Conservation (phyloP, 2,888 invertebrate species). For the Glyphotaelius pellucidus region DNA sequence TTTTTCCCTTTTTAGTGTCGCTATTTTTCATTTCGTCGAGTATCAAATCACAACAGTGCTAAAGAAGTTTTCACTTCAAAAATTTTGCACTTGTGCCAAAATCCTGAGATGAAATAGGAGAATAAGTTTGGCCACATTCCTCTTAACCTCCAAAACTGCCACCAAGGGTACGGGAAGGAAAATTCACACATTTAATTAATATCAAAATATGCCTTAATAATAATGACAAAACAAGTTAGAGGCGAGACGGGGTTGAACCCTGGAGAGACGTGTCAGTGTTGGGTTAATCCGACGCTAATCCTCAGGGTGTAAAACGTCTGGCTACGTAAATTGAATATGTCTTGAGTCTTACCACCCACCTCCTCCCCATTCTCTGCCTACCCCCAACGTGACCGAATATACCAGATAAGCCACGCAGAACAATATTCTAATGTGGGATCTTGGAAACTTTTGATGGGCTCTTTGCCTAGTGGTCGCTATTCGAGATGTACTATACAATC, state of each 20-base stretch:
- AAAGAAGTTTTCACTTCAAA: too few species aligned
- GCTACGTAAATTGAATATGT: neutral
- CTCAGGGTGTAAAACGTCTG: neutral
- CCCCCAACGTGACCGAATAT: neutral
- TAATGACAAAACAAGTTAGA: neutral
- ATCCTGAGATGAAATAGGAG: too few species aligned
- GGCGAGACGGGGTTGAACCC: neutral
- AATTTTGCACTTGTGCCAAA: too few species aligned
- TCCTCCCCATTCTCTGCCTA: neutral
- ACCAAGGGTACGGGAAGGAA: neutral
- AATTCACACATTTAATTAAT: neutral
- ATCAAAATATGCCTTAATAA: slow-evolving; percentile 8
- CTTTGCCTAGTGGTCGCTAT: neutral
- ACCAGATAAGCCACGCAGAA: neutral
- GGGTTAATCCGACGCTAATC: neutral
- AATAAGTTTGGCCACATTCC: neutral
- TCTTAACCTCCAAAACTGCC: neutral
- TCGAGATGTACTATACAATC: too few species aligned
- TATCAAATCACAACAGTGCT: too few species aligned
- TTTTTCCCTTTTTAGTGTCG: too few species aligned
- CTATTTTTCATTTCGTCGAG: too few species aligned
- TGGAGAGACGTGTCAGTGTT: neutral
- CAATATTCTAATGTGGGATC: neutral
- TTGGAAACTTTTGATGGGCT: neutral
- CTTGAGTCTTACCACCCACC: neutral